phyloP scores from a whole-genome alignment of 2,888 invertebrate species.

The Frankliniella fusca region DNA sequence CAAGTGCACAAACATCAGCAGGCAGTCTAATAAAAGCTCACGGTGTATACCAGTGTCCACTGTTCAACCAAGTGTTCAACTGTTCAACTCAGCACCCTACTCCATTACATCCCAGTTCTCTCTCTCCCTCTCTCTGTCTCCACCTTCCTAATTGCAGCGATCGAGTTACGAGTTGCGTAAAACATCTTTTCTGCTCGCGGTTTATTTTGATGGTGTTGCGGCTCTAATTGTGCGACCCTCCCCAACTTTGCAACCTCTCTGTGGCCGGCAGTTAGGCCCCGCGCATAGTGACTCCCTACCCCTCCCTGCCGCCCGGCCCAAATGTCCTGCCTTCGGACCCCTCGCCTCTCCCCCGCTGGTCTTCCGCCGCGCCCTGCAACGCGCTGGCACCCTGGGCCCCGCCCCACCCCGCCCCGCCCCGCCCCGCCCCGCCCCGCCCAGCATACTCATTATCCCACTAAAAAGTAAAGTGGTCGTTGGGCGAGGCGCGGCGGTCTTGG shows the following conservation, averaged over 20 bases:
- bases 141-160: not conserved
- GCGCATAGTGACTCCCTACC: not conserved
- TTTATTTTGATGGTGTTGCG: not conserved
- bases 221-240: not conserved
- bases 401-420: not conserved
- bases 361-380: not conserved
- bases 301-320: not conserved
- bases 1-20: no score
- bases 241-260: not conserved
- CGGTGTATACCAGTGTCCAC: no score
- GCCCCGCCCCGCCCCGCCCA: not conserved
- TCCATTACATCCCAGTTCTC: no score
- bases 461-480: constrained; percentile 15
- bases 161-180: not conserved
- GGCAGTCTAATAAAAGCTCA: no score
- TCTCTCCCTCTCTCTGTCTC: not conserved
- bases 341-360: not conserved
- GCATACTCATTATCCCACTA: constrained; percentile 22
- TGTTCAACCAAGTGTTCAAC: no score
- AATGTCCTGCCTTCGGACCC: not conserved
- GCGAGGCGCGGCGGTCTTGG: not conserved
- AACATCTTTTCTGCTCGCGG: not conserved
- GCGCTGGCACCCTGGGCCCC: not conserved
- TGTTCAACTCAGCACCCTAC: no score
- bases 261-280: not conserved